Base-by-base conservation (phyloP, 2,888 invertebrate genomes). In the Boloria euphrosyne region DNA sequence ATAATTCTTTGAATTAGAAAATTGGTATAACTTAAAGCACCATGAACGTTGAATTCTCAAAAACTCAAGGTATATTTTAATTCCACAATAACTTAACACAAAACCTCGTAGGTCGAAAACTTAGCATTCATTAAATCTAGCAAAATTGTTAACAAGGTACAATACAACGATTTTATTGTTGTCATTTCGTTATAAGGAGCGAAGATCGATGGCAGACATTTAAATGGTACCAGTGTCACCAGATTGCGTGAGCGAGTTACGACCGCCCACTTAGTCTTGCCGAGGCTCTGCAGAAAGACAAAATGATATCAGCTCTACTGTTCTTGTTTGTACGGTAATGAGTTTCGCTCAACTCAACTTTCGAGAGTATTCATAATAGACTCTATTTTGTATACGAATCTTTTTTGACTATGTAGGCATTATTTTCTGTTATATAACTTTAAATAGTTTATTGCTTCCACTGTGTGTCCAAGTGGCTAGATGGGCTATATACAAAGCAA, bases 201-300 rank as follows among this genome's bases (percentile, higher is more conserved):
- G 49, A 38, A 44, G 64, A 64, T 64, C 64, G 58, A 64, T 64
- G 57, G 43, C 64, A 52, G 58, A 64, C 51, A 47, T 64, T 58
- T 55, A 63, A 62, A 46, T 51, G 57, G 64, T 64, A 64, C 59
- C 49, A 50, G 59, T 64, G 57, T 64, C 46, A 64, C 64, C 57
- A 50, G 63, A 55, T 63, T 63, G 55, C 64, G 51, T 64, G 64
- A 51, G 58, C 55, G 55, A 27, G 55, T 63, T 38, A 38, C 64
- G 44, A 64, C 57, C 57, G 57, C 51, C 18, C 43, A 52, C 31
- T 59, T 58, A 44, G 14, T 64, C 51, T 44, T 44, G 64, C 64
- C 64, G 44, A 14, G 18, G 6, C 50, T 52, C 58, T 57, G 31
- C 57, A 44, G 49, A 54, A 27, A 49, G 31, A 47, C 31, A 47